Evolutionary conservation across 2,888 invertebrate species (phyloP), one percentile per base, ranked within the genome.

Genomic region (Melolontha melolontha): DNA sequence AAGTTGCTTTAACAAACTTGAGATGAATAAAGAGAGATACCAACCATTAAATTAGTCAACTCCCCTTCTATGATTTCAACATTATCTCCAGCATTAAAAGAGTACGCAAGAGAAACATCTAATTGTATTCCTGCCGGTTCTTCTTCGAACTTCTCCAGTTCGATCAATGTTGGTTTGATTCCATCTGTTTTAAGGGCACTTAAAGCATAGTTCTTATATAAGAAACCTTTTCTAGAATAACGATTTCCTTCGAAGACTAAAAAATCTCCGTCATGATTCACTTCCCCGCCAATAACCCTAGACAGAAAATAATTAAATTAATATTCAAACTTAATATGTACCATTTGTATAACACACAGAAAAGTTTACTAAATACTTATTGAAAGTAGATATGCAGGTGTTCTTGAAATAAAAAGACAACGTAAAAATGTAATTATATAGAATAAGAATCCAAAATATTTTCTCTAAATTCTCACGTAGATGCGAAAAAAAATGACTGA

Each of bases 61-160:
- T 99, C 99, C 40, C 99, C 99, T 52, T 97, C 93, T 73, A 92
- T 92, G 1, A 99, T 98, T 85, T 98, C 98, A 0, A 99, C 98
- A 79, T 97, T 96, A 80, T 99, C 99, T 0, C 98, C 98, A 82
- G 97, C 94, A 0, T 95, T 94, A 81, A 98, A 97, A 1, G 92
- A 94, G 84, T 98, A 97, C 1, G 86, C 88, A 0, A 90, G 88
- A 11, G 91, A 89, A 49, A 95, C 84, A 81, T 95, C 94, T 74
- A 96, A 88, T 75, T 95, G 95, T 16, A 95, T 91, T 41, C 93
- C 93, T 84, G 95, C 95, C 0, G 95, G 94, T 72, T 94, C 91
- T 80, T 95, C 95, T 80, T 95, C 95, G 78, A 95, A 99, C 74
- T 94, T 90, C 83, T 99, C 98, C 73, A 99, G 83, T 82, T 99